Base-by-base conservation (phyloP, 2,888 invertebrate species). In the Epinotia bilunana region DNA sequence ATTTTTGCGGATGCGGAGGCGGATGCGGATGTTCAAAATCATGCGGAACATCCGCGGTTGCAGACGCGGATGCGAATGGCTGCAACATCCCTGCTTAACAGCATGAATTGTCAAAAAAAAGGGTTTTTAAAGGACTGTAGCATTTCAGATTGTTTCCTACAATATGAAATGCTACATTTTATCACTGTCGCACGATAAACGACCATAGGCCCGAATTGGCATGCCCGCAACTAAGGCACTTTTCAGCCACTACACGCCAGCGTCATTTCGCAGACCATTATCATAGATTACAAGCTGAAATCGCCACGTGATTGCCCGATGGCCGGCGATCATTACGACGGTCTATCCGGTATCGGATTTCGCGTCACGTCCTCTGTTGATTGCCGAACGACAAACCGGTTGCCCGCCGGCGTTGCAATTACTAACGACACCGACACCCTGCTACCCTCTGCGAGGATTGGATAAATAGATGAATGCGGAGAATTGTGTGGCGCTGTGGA, bases 321-420 rank as follows among this genome's bases (percentile, higher is more conserved):
- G 75, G 58, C 63, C 71, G 65, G 58, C 70, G 57, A 75, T 75
- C 75, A 75, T 75, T 75, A 75, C 72, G 63, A 12, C 63, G 74
- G 65, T 74, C 68, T 70, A 86, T 83, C 81, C 86, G 86, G 91
- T 92, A 92, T 93, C 90, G 87, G 89, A 89, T 92, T 93, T 93
- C 93, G 88, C 88, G 89, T 92, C 93, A 93, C 93, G 93, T 93
- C 67, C 72, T 88, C 88, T 85, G 89, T 90, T 92, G 92, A 93
- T 93, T 93, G 93, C 91, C 87, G 88, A 84, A 86, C 91, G 91
- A 91, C 91, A 90, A 91, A 91, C 89, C 84, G 84, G 84, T 81
- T 80, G 83, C 83, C 88, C 86, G 84, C 81, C 88, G 88, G 80
- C 91, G 88, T 86, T 89, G 92, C 92, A 93, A 93, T 93, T 92